Conservation (phyloP, 1,140 invertebrate genomes). For the Brachionus asplanchnoidis region DNA sequence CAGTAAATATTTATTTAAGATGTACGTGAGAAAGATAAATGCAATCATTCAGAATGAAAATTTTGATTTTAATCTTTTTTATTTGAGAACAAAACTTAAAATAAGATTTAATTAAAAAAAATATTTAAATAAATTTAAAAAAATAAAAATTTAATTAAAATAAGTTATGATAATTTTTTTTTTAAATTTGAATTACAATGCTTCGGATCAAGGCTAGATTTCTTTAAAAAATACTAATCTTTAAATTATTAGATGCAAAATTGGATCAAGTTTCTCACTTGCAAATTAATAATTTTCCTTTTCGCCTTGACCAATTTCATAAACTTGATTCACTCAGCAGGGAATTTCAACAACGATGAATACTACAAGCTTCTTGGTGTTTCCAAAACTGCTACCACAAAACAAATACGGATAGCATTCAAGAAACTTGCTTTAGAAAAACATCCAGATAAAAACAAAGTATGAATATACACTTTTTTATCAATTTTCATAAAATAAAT, state of each 20-base stretch:
- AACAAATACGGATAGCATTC: conserved; percentile 74
- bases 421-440: conserved; percentile 72
- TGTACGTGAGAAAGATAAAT: neutral
- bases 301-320: neutral
- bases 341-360: conserved; percentile 48
- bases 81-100: too few relatives aligned
- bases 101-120: neutral
- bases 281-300: neutral
- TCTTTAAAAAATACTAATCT: neutral
- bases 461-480: neutral
- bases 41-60: too few relatives aligned
- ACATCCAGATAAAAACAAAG: conserved; percentile 79
- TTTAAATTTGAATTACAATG: neutral
- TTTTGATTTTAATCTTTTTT: too few relatives aligned
- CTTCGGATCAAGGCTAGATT: too few relatives aligned
- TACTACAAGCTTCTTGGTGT: conserved; percentile 70
- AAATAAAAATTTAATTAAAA: neutral
- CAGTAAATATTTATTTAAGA: neutral
- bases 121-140: neutral
- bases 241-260: neutral
- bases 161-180: conserved; percentile 29
- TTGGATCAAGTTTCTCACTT: neutral
- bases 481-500: neutral
- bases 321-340: neutral
- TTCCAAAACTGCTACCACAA: conserved; percentile 65